Evolutionary conservation across 2,113 vertebrate species (phyloP).

Genomic region (mouse (Mus musculus)): DNA sequence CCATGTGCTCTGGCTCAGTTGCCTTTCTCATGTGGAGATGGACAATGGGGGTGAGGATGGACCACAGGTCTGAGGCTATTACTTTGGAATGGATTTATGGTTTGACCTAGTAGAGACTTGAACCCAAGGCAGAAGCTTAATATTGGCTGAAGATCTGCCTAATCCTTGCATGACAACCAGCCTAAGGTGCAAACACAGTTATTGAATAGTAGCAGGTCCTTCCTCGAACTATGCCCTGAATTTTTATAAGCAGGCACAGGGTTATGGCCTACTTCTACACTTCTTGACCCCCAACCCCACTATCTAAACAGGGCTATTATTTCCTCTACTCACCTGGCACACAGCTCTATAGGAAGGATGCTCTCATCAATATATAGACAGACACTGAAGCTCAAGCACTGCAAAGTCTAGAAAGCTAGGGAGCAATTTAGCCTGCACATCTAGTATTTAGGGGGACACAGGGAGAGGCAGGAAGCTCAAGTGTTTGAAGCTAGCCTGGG

Average conservation of each 20-base stretch:
- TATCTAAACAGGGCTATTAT: too few relatives aligned
- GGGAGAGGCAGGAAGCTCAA: not conserved
- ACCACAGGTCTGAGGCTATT: not conserved
- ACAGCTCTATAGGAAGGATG: not conserved
- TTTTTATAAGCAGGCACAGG: not conserved
- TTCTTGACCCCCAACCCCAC: not conserved
- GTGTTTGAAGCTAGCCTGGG: not conserved
- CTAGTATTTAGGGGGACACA: not conserved
- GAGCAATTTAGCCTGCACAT: not conserved
- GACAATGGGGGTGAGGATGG: rapidly evolving
- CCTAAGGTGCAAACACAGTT: not conserved
- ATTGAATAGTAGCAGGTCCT: not conserved
- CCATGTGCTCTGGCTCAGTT: not conserved
- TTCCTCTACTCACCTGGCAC: rapidly evolving
- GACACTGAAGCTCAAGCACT: not conserved
- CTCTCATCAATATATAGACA: not conserved
- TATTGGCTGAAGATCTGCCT: not conserved
- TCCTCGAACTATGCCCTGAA: not conserved
- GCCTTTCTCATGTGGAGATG: not conserved
- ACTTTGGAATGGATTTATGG: not conserved
- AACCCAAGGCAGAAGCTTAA: not conserved
- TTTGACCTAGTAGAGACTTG: not conserved
- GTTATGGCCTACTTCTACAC: too few relatives aligned
- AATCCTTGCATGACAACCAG: not conserved
- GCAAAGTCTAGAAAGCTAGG: not conserved